Conservation (phyloP, 2,113 vertebrate genomes). For the Aspidoscelis tigris region DNA sequence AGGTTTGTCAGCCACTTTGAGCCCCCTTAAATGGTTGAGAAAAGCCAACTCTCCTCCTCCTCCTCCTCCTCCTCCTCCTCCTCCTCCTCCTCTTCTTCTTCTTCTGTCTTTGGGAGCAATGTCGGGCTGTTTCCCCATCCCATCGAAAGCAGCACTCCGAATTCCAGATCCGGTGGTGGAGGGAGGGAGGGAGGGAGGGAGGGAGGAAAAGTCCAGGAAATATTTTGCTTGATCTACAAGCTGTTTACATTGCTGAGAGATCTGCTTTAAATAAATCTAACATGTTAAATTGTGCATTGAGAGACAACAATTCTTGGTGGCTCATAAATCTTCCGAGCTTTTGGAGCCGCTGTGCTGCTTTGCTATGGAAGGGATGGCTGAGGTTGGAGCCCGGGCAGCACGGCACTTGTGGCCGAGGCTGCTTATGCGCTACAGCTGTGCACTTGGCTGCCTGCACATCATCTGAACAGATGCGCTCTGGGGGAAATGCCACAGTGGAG, state of each 20-base stretch:
- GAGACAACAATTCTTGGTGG: conserved; percentile 12
- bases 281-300: not conserved
- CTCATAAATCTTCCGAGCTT: conserved; percentile 28
- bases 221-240: conserved; percentile 28
- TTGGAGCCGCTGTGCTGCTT: not conserved
- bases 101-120: no score
- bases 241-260: conserved; percentile 37
- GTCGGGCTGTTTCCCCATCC: not conserved
- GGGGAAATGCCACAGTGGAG: not conserved
- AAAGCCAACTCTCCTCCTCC: no score
- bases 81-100: no score
- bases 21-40: no score
- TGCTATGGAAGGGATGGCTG: not conserved
- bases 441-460: not conserved
- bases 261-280: conserved; percentile 18
- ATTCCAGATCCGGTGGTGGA: not conserved
- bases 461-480: not conserved
- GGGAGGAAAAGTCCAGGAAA: not conserved
- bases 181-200: no score
- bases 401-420: not conserved
- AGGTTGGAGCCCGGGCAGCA: not conserved
- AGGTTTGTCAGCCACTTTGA: no score
- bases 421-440: not conserved
- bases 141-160: not conserved
- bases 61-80: no score